A percentile compares a stretch with the other conserved stretches of the same genome.
Evolutionary conservation across 2,797 vertebrate species (phyloP).

Genomic region (Acipenser oxyrinchus): DNA sequence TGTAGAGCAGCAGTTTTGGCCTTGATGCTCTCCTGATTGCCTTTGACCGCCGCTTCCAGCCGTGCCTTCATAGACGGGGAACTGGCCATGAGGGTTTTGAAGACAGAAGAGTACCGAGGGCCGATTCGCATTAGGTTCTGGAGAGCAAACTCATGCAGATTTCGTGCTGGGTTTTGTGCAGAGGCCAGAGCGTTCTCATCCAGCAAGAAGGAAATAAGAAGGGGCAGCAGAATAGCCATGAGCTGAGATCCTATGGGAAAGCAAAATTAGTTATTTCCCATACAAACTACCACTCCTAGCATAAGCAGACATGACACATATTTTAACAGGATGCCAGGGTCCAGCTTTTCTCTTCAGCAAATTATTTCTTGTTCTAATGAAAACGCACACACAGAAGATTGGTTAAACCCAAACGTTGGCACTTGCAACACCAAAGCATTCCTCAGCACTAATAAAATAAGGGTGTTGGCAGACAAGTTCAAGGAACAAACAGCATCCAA

Average conservation of each 20-base stretch:
- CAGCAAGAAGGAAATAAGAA: slow-evolving; percentile 85
- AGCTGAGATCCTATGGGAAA: slow-evolving; percentile 61
- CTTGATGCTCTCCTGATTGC: slow-evolving; percentile 74
- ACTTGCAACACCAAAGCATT: too few relatives aligned
- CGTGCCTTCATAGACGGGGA: slow-evolving; percentile 77
- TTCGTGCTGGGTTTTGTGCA: slow-evolving; percentile 54
- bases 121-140: slow-evolving; percentile 80
- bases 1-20: slow-evolving; percentile 51
- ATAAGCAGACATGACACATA: too few relatives aligned
- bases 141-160: slow-evolving; percentile 77
- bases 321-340: too few relatives aligned
- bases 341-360: too few relatives aligned
- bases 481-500: too few relatives aligned
- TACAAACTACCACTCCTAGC: too few relatives aligned
- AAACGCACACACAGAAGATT: too few relatives aligned
- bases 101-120: slow-evolving; percentile 68
- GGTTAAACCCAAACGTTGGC: too few relatives aligned
- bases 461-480: too few relatives aligned
- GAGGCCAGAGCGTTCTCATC: slow-evolving; percentile 79
- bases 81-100: slow-evolving; percentile 72
- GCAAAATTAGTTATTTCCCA: background rate
- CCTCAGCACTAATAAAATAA: too few relatives aligned
- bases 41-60: slow-evolving; percentile 78
- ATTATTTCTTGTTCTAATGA: too few relatives aligned
- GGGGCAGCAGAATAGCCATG: slow-evolving; percentile 67